A percentile compares a stretch with the other conserved stretches of the same genome.
Conservation (phyloP, 2,888 invertebrate species). For the Tipula unca region DNA sequence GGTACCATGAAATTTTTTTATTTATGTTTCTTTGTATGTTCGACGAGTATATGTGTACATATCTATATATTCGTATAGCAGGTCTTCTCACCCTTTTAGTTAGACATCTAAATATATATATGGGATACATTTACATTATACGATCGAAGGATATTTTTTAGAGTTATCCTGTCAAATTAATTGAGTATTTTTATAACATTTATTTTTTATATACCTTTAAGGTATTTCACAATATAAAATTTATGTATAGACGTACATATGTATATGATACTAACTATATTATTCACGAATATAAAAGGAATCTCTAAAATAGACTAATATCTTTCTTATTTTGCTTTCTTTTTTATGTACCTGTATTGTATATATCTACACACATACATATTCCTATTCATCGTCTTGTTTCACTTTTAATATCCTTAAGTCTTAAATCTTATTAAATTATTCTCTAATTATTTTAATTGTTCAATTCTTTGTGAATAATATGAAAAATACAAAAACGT, state of each 20-base stretch:
- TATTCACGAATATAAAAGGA: too few relatives aligned
- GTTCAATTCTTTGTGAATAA: background rate
- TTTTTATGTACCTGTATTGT: too few relatives aligned
- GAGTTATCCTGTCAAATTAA: background rate
- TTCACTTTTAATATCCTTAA: background rate
- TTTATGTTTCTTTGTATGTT: background rate
- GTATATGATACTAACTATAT: background rate
- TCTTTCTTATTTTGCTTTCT: background rate
- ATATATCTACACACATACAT: too few relatives aligned
- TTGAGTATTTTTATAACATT: background rate
- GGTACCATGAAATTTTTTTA: background rate
- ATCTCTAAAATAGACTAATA: background rate
- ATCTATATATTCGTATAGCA: background rate
- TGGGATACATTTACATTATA: background rate
- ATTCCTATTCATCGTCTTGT: background rate
- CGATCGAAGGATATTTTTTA: background rate
- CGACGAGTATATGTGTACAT: background rate
- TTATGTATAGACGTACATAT: background rate
- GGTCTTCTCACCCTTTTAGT: background rate
- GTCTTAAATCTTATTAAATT: background rate
- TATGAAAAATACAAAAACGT: background rate
- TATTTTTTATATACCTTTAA: background rate
- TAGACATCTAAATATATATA: background rate
- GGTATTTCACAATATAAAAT: background rate
- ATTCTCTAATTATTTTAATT: background rate